phyloP scores from a whole-genome alignment of 2,113 vertebrate species.

The Lota lota region DNA sequence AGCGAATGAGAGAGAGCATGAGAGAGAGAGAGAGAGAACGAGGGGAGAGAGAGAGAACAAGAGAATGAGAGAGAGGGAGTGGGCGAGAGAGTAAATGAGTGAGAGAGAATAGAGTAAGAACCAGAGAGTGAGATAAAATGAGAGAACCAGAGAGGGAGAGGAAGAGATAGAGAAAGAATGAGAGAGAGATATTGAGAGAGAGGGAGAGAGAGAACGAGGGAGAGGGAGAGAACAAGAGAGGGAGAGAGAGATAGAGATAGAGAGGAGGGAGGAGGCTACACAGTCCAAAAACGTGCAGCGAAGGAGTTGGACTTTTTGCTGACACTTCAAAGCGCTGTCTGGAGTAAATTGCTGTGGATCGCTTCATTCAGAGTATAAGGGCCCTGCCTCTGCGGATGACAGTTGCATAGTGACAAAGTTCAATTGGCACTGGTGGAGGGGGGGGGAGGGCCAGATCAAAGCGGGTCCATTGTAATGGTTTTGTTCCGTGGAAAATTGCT shows the following conservation, averaged over 20 bases:
- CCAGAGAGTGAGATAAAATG: constrained; percentile 53
- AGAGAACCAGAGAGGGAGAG: constrained; percentile 59
- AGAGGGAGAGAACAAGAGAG: constrained; percentile 59
- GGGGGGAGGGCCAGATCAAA: constrained; percentile 83
- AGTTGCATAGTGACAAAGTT: constrained; percentile 94
- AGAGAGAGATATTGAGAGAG: constrained; percentile 34
- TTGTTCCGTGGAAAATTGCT: constrained; percentile 98
- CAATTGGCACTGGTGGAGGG: constrained; percentile 87
- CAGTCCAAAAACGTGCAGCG: constrained; percentile 39
- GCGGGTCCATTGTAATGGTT: constrained; percentile 90
- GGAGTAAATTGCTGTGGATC: constrained; percentile 92
- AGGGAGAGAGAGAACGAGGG: constrained; percentile 41
- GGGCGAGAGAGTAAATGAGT: constrained; percentile 46
- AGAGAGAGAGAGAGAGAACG: constrained; percentile 46
- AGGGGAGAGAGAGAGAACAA: constrained; percentile 48
- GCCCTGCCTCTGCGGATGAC: constrained; percentile 87
- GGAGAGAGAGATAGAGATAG: constrained; percentile 62
- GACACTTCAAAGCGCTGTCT: constrained; percentile 91
- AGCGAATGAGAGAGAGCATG: constrained; percentile 42
- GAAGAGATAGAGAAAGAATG: constrained; percentile 43
- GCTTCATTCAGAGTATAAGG: constrained; percentile 89
- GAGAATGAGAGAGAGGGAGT: constrained; percentile 58
- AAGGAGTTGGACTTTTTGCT: constrained; percentile 78
- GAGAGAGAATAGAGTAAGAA: constrained; percentile 60
- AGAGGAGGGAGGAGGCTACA: constrained; percentile 48